A percentile compares a stretch with the other conserved stretches of the same genome.
phyloP scores from a whole-genome alignment of 1,140 invertebrate genomes.

The Drosophila pseudoobscura region DNA sequence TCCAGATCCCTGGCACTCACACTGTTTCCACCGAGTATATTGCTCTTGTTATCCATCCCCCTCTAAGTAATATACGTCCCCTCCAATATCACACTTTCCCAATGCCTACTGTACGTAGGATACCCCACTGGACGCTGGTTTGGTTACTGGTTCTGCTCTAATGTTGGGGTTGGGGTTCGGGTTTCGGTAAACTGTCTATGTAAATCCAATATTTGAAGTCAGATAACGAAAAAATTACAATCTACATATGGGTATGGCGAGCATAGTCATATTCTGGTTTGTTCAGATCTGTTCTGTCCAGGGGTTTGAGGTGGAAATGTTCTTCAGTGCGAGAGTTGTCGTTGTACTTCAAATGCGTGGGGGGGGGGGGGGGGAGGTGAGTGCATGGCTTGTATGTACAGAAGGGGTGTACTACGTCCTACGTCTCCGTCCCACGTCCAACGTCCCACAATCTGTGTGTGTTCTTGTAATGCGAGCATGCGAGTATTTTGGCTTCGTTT shows the following conservation, averaged over 20 bases:
- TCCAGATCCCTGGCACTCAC: too few relatives aligned
- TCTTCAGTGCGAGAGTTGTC: too few relatives aligned
- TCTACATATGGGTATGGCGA: slow-evolving; percentile 21
- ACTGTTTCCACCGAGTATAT: neutral
- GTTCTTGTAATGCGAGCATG: slow-evolving; percentile 3
- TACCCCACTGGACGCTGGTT: slow-evolving; percentile 9
- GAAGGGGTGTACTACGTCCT: neutral
- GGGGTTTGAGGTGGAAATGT: neutral
- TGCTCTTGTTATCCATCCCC: neutral
- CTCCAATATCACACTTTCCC: slow-evolving; percentile 16
- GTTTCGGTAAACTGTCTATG: slow-evolving; percentile 39
- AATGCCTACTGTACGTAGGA: slow-evolving; percentile 28
- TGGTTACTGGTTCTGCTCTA: too few relatives aligned
- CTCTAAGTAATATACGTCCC: neutral
- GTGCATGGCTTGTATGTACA: neutral
- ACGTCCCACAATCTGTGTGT: neutral
- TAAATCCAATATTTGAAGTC: slow-evolving; percentile 55
- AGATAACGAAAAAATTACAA: slow-evolving; percentile 35
- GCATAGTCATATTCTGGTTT: slow-evolving; percentile 11
- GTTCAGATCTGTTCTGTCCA: neutral
- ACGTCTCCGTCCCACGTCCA: neutral
- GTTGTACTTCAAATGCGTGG: neutral
- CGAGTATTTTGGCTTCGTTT: slow-evolving; percentile 37
- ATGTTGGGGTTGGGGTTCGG: slow-evolving; percentile 9
- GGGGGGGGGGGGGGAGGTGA: too few relatives aligned